Evolutionary conservation across 2,797 vertebrate genomes (phyloP).

Genomic region (Myotis pilosus): DNA sequence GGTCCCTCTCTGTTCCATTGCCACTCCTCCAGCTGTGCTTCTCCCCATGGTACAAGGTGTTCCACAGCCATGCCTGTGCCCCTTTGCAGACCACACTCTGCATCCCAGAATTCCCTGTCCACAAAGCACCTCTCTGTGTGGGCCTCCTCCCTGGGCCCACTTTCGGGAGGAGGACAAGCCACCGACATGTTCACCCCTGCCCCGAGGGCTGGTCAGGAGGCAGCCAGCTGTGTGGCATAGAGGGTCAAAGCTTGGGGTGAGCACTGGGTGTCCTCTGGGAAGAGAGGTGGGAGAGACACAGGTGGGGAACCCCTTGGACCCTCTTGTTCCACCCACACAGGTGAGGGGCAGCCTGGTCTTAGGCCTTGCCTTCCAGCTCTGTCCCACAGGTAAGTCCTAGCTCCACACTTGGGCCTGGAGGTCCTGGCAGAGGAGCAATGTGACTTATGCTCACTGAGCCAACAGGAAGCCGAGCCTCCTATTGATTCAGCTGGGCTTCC

Average conservation of each 20-base stretch:
- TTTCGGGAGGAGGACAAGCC: background rate
- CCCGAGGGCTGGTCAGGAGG: background rate
- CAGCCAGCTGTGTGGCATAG: background rate
- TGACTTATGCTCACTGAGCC: background rate
- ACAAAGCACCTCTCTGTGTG: accelerated
- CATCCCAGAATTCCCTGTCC: background rate
- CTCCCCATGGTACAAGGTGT: background rate
- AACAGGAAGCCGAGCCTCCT: background rate
- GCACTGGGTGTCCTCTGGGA: background rate
- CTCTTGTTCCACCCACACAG: background rate
- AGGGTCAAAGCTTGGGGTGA: background rate
- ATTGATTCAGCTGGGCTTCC: background rate
- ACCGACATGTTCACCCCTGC: background rate
- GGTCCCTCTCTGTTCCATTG: background rate
- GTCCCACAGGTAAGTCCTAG: background rate
- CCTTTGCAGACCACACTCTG: background rate
- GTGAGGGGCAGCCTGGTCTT: background rate
- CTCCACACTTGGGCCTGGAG: background rate
- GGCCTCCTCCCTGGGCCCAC: background rate
- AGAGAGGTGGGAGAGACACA: background rate
- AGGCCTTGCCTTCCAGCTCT: background rate
- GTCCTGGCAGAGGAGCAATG: background rate
- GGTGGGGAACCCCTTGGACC: accelerated
- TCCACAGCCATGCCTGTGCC: background rate
- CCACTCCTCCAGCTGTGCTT: background rate